A percentile compares a stretch with the other conserved stretches of the same genome.
These are phyloP conservation scores for Pocillopora meandrina DNA, from an alignment of 92 coral and sea anemone genomes.

Conservation along the genomic window DNA sequence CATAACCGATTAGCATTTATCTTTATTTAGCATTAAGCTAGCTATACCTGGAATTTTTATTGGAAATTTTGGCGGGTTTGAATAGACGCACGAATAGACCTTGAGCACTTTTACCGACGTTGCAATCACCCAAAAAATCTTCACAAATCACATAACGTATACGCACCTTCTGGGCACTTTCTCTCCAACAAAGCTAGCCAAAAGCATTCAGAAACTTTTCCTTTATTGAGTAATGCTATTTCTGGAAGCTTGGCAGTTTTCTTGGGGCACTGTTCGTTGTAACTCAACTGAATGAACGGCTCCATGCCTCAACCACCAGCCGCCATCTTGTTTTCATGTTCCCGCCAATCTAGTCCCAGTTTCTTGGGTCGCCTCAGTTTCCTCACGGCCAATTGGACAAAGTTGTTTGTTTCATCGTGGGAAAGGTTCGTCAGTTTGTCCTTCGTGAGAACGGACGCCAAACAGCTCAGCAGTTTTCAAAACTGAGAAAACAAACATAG, in stretches of 20 bases:
- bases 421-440: no score
- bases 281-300: constrained; percentile 71
- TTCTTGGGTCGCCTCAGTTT: constrained; percentile 3
- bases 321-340: constrained; percentile 79
- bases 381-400: neutral
- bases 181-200: constrained; percentile 67
- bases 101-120: neutral
- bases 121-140: neutral
- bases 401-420: no score
- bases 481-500: no score
- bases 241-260: constrained; percentile 28
- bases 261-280: constrained; percentile 68
- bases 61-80: no score
- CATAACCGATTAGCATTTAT: no score
- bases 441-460: no score
- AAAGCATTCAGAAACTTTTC: constrained; percentile 62
- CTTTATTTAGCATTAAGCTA: no score
- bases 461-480: no score
- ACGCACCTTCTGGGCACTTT: constrained; percentile 91
- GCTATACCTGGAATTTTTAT: no score
- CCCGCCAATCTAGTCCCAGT: constrained; percentile 54
- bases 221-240: constrained; percentile 61
- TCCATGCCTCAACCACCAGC: constrained; percentile 52
- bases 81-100: no score
- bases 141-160: neutral